Percentiles rank a stretch among this genome's conserved stretches.
Evolutionary conservation across 2,113 vertebrate species (phyloP).

Genomic region (Odocoileus hemionus): DNA sequence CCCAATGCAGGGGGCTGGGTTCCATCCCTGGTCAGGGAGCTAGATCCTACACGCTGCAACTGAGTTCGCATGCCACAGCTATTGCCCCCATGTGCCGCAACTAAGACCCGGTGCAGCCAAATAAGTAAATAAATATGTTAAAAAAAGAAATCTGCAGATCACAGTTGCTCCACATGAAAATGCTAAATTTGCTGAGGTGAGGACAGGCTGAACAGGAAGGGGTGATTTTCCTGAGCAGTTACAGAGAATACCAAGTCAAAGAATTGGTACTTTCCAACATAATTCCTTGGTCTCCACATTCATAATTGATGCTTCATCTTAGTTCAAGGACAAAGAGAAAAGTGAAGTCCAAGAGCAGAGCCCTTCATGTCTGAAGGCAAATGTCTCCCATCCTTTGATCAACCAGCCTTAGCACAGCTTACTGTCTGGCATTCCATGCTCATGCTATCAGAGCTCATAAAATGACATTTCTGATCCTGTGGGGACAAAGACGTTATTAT

Average conservation of each 20-base stretch:
- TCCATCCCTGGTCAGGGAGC: not conserved
- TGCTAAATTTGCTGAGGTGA: not conserved
- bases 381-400: not conserved
- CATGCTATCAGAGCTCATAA: too few relatives aligned
- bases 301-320: not conserved
- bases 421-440: accelerated
- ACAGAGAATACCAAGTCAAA: not conserved
- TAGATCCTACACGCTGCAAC: not conserved
- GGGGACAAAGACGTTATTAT: not conserved
- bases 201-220: not conserved
- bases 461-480: not conserved
- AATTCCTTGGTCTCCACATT: not conserved
- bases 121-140: not conserved
- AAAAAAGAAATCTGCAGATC: not conserved
- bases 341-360: not conserved
- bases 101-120: not conserved
- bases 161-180: not conserved
- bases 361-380: not conserved
- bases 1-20: not conserved
- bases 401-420: not conserved
- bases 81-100: not conserved
- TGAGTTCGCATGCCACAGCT: not conserved
- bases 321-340: not conserved
- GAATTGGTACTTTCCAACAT: too few relatives aligned
- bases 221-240: not conserved